Evolutionary conservation across 2,797 vertebrate species (phyloP), one percentile per base, ranked within the genome.

Genomic region (Spheniscus humboldti): DNA sequence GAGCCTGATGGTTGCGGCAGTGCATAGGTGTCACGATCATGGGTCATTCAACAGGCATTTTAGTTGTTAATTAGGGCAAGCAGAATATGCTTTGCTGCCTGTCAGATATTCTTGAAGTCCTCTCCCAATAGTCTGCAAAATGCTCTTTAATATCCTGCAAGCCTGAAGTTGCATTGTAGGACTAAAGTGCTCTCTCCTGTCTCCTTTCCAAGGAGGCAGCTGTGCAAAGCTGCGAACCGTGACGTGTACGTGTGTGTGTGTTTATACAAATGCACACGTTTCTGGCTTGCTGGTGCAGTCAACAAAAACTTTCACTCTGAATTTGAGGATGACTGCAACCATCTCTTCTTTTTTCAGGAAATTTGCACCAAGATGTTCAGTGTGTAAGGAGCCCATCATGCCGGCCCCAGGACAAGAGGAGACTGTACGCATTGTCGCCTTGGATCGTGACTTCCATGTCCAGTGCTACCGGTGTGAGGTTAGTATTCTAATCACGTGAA

Each of bases 391-490:
- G 95, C 98, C 99, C 39, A 99, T 99, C 92, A 99, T 99, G 99
- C 99, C 99, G 0, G 99, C 99, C 18, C 99, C 99, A 0, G 99
- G 99, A 55, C 99, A 99, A 97, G 99, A 99, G 97, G 99, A 99
- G 97, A 99, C 99, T 1, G 99, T 99, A 64, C 99, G 99, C 47
- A 99, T 99, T 30, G 99, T 99, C 86, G 99, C 99, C 71, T 97
- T 99, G 97, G 99, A 99, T 96, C 99, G 99, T 3, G 99, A 99
- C 97, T 99, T 99, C 98, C 99, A 99, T 1, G 99, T 99, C 94
- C 99, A 99, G 90, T 99, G 99, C 97, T 99, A 99, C 98, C 99
- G 99, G 68, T 99, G 99, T 62, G 99, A 99, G 99, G 99, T 99
- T 89, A 25, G 98, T 98, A 59, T 60, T 73, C 78, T 82, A 19